Base-by-base conservation (phyloP, 2,888 invertebrate species). In the Aleiodes alternator region DNA sequence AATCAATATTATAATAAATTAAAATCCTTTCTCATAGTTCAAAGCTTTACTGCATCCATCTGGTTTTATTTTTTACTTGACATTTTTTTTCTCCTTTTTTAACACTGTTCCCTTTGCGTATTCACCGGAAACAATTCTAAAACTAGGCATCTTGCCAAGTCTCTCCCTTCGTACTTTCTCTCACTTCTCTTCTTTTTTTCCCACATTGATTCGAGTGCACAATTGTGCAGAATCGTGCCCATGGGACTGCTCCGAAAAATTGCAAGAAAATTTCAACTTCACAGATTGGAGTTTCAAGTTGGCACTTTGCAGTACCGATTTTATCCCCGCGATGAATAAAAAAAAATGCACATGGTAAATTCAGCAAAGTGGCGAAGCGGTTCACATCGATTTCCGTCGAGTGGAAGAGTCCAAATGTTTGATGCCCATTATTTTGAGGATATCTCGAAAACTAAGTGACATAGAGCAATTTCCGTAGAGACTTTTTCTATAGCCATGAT, bases 51-150 rank as follows among this genome's bases (percentile, higher is more conserved):
- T 29, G 29, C 31, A 29, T 31, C n/a, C 57, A 57, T 9, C 57
- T 57, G 57, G 31, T 57, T 34, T 57, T 57, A 51, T 51, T 51
- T 14, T 14, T 51, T 51, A n/a, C n/a, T 14, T 51, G 14, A n/a
- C 14, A 6, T 51, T 51, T n/a, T 51, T 23, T 51, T 43, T 43
- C 4, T 43, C 43, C 43, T 56, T 61, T 61, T 43, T 61, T 9
- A 38, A 38, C 43, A 31, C 16, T 43, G 43, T 48, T 43, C 43
- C 43, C 48, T 43, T 64, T 48, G 48, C 48, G 48, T 48, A 64
- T 23, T 64, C 64, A 64, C 64, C 64, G 59, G 59, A 59, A 59
- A 14, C 34, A 64, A 64, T 64, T 64, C 14, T 64, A 64, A 64
- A 64, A 64, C 23, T 43, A 23, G 64, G 43, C 64, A 64, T 64